Base-by-base conservation (phyloP, 2,113 vertebrate genomes). In the Tinamus guttatus region DNA sequence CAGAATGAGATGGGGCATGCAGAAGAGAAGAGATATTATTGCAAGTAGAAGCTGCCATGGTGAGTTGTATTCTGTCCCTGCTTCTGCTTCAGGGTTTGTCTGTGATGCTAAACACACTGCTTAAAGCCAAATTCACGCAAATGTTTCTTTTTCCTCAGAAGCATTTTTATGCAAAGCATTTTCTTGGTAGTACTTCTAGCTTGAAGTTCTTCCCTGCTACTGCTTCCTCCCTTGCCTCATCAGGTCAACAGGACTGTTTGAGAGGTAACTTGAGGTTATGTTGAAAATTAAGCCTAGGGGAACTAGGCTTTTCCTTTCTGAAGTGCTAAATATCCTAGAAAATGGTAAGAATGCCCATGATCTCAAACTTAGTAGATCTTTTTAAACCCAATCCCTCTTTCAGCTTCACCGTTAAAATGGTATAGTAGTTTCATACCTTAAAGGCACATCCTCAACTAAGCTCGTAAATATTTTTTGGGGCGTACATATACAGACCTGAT, bases 1-100 rank as follows among this genome's bases (percentile, higher is more conserved):
- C 76, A 86, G 77, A 77, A 95, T 95, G 92, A 95, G 62, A 71
- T 95, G 94, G 80, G 47, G 71, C 56, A 84, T 86, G 90, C 54
- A 62, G 77, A 58, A 93, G 22, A 88, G 76, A 81, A 69, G 9
- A 47, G 62, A 84, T 43, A 43, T 64, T 78, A 81, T 43, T 86
- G 56, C 80, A 85, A 93, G 58, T 43, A 88, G 88, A 96, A 49
- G 38, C 63, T 86, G 90, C 65, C 83, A 96, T 97, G 95, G 96
- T 96, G 67, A 96, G 95, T 94, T 84, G 38, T 28, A 83, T 60
- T 91, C 84, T 83, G 34, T 74, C 24, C 17, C 45, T 81, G 16
- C 14, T 80, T 95, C 45, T 78, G 28, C 56, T 81, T 16, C 27
- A 24, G 41, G 60, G 49, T 34, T 87, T 87, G 60, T 60, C 41